phyloP scores from a whole-genome alignment of 1,140 invertebrate species.

The Eubasilissa regina region DNA sequence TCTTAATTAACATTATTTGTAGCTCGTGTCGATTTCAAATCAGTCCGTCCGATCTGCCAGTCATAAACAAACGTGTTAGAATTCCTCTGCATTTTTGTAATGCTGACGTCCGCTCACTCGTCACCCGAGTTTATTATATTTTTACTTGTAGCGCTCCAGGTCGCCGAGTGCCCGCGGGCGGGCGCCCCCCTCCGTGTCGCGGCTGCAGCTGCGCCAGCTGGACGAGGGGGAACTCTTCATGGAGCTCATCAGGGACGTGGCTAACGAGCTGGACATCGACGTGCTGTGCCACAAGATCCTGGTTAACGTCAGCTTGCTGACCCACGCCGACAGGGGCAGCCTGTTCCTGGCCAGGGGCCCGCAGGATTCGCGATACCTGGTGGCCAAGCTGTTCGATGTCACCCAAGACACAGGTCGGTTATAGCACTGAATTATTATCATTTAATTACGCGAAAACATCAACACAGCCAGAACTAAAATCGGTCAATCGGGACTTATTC shows the following conservation, averaged over 20 bases:
- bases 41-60: too few species aligned
- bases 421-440: too few species aligned
- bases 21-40: too few species aligned
- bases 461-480: too few species aligned
- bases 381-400: constrained; percentile 94
- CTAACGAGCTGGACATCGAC: constrained; percentile 94
- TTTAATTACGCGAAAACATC: too few species aligned
- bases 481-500: too few species aligned
- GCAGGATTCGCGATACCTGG: constrained; percentile 82
- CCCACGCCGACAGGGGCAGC: constrained; percentile 89
- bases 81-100: too few species aligned
- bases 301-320: constrained; percentile 90
- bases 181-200: constrained; percentile 66
- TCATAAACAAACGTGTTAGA: too few species aligned
- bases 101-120: too few species aligned
- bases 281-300: constrained; percentile 95
- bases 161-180: constrained; percentile 72
- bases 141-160: constrained; percentile 72
- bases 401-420: constrained; percentile 85
- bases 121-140: too few species aligned
- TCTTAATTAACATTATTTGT: too few species aligned
- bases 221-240: constrained; percentile 91
- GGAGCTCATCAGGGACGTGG: constrained; percentile 93
- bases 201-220: constrained; percentile 76
- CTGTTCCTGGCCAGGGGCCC: constrained; percentile 88